A percentile compares a stretch with the other conserved stretches of the same genome.
Conservation (phyloP, 2,113 vertebrate genomes). For the Miniopterus natalensis region DNA sequence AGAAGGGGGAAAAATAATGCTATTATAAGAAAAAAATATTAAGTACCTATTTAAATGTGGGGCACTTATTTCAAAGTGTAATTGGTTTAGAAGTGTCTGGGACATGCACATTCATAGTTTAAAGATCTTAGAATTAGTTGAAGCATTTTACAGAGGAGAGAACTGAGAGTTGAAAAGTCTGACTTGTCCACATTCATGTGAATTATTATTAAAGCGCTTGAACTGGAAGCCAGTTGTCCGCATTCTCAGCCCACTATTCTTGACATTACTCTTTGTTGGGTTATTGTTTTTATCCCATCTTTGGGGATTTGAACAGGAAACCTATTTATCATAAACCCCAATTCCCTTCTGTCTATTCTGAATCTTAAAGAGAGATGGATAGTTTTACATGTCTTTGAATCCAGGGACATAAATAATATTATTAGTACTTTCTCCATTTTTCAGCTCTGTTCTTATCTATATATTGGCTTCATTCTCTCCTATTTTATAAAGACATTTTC, state of each 20-base stretch:
- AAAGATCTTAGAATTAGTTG: neutral
- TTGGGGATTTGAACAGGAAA: neutral
- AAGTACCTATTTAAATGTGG: neutral
- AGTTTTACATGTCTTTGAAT: constrained; percentile 1
- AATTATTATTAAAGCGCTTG: neutral
- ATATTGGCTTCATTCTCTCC: neutral
- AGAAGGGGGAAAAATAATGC: neutral
- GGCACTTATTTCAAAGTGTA: constrained; percentile 28
- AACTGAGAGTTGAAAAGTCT: neutral
- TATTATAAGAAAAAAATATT: constrained; percentile 48
- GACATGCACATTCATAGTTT: neutral
- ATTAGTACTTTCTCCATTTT: neutral
- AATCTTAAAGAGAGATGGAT: neutral
- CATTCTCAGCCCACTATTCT: neutral
- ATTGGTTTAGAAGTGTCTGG: neutral
- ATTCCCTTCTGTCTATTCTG: neutral
- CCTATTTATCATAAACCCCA: neutral
- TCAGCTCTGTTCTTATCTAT: neutral
- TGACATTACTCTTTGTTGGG: neutral
- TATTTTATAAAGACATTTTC: neutral
- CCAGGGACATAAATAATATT: neutral
- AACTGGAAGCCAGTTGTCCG: neutral
- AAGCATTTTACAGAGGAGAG: constrained; percentile 4
- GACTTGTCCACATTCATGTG: neutral
- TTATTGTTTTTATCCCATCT: neutral